Base-by-base conservation (phyloP, 2,888 invertebrate genomes). In the Lepetodrilus schrolli region DNA sequence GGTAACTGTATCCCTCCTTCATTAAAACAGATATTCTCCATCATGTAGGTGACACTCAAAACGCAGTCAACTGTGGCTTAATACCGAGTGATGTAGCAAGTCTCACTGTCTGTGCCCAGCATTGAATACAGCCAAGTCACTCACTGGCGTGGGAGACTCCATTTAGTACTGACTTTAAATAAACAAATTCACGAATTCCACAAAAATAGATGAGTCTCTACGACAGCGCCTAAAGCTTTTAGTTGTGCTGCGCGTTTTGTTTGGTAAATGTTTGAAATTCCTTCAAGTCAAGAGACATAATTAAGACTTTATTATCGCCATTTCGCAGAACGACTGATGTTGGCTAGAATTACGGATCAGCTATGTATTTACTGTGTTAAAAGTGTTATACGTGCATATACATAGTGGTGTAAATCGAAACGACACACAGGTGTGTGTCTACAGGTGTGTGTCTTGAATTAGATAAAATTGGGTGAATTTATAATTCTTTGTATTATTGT, bases 121-220 rank as follows among this genome's bases (percentile, higher is more conserved):
- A 58, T 2, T 58, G 58, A 58, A 58, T 58, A n/a, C 26, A 17
- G 30, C 17, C 4, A 13, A 58, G 58, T 58, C 58, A 58, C 26
- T 34, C 58, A 3, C 30, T 30, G 30, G 30, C 58, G 58, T 58
- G 58, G 58, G 34, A 58, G 13, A 13, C 34, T 30, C 17, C 34
- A 13, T n/a, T 13, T 30, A 10, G 5, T 13, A 58, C 34, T 30
- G 17, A 58, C 58, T 34, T 21, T 30, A 58, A 58, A 58, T 30
- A 58, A 58, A 58, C 58, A 58, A 58, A 30, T 48, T 48, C 21
- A 13, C 21, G 21, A 48, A 48, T 58, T 23, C 26, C 58, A 58
- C 23, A 58, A 30, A 58, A 58, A 26, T 30, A 30, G 8, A 17
- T 30, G 30, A 58, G n/a, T 30, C 34, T 30, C 34, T 58, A 20